Evolutionary conservation across 2,797 vertebrate species (phyloP).

Genomic region (Rhadinocentrus ornatus): DNA sequence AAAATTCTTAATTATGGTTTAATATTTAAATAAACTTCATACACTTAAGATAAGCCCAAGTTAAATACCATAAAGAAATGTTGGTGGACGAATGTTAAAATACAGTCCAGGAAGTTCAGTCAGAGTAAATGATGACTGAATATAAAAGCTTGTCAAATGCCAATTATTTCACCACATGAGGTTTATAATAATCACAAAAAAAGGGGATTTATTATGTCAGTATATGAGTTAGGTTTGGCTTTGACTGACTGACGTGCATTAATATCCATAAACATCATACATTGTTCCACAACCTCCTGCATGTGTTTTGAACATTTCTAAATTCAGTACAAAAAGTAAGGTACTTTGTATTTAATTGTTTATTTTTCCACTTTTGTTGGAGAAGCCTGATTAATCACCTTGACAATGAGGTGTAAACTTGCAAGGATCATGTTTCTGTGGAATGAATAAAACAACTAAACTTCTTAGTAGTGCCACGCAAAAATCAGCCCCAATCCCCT

Average conservation of each 20-base stretch:
- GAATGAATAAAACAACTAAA: neutral
- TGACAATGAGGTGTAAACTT: neutral
- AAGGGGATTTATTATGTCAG: slow-evolving; percentile 3
- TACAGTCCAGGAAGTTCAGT: slow-evolving; percentile 16
- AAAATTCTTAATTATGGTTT: neutral
- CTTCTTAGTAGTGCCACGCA: neutral
- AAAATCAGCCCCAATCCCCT: neutral
- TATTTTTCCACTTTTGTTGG: neutral
- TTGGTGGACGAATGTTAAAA: slow-evolving; percentile 1
- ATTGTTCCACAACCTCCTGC: slow-evolving; percentile 5
- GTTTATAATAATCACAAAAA: slow-evolving; percentile 13
- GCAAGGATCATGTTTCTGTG: too few relatives aligned
- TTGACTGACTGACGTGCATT: slow-evolving; percentile 4
- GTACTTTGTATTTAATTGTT: neutral
- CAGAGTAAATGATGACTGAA: slow-evolving; percentile 16
- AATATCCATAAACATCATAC: slow-evolving; percentile 16
- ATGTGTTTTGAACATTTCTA: neutral
- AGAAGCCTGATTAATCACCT: neutral
- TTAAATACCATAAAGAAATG: slow-evolving; percentile 10
- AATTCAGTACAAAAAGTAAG: neutral
- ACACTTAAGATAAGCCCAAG: neutral
- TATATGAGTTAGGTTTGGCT: slow-evolving; percentile 4
- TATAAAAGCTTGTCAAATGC: slow-evolving; percentile 22
- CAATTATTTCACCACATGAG: slow-evolving; percentile 9
- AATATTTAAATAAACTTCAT: slow-evolving; percentile 13